Evolutionary conservation across 2,888 invertebrate genomes (phyloP), one percentile per base, ranked within the genome.

Genomic region (Epinotia ramella): DNA sequence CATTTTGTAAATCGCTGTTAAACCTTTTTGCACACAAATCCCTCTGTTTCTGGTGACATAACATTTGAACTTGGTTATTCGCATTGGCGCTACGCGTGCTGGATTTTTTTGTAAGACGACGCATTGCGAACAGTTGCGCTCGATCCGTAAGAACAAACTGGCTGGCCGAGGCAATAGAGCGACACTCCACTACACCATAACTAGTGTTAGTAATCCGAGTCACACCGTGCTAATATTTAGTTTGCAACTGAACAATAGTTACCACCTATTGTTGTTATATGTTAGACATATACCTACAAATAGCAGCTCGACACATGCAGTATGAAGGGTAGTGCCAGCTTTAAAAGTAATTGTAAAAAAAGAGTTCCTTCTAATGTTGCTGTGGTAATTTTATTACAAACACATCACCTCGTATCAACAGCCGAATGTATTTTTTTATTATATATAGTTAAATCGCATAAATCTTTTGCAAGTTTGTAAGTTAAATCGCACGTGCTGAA

Each of bases 351-450:
- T 71, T 77, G 77, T 78, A 80, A 83, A 78, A 80, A 83, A 80
- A 85, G 87, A 90, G 92, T 92, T 93, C 92, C 92, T 92, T 81
- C 77, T 82, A 83, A 86, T 82, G 80, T 87, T 84, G 88, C 88
- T 87, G 89, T 90, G 87, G 87, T 90, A 88, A 84, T 86, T 83
- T 87, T 89, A 84, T 83, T 82, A 79, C 81, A 60, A 60, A 74
- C 53, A 53, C 69, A 65, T 70, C 49, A 69, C 11, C 18, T 69
- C 18, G 46, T 49, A 33, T 65, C 59, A 59, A 60, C 44, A 73
- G 64, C 56, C 74, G 28, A 49, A 70, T 64, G 24, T 53, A 70
- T 66, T 53, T 65, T 60, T 11, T 69, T 46, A 69, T 46, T 60
- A 60, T 69, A 60, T 59, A 60, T 69, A 60, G 69, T 28, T 60